A percentile compares a stretch with the other conserved stretches of the same genome.
These are phyloP conservation scores for Chrysotoxum bicinctum DNA, from an alignment of 2,888 invertebrate genomes.

Conservation along the genomic window DNA sequence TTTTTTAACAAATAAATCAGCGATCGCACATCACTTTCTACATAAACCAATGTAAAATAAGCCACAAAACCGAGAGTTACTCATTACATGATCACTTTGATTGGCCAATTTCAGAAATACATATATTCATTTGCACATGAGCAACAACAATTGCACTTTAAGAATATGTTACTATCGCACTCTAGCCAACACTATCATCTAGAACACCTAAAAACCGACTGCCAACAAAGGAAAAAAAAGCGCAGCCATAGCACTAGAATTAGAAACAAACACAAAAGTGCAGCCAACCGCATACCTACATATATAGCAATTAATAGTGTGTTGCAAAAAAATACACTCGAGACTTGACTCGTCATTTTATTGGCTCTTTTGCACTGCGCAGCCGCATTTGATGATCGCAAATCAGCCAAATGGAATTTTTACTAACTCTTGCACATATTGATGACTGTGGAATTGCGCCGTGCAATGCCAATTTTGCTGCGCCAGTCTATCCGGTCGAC, in stretches of 20 bases:
- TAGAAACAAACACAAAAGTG: conserved; percentile 35
- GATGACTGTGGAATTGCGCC: conserved; percentile 48
- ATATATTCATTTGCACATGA: neutral
- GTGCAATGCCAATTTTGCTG: conserved; percentile 34
- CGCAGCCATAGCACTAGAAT: neutral
- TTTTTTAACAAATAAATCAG: no score
- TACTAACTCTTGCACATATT: conserved; percentile 34
- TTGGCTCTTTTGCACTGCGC: conserved; percentile 53
- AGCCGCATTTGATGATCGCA: conserved; percentile 16
- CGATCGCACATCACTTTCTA: neutral
- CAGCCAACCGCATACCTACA: conserved; percentile 52
- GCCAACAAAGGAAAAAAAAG: neutral
- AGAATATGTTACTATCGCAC: neutral
- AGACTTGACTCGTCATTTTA: conserved; percentile 36
- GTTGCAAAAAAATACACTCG: conserved; percentile 47
- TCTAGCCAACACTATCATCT: neutral
- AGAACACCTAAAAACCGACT: conserved; percentile 4
- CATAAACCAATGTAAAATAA: neutral
- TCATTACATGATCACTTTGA: neutral
- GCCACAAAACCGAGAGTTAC: no score
- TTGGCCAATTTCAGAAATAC: neutral
- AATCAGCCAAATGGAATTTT: conserved; percentile 40
- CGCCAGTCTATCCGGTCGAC: conserved; percentile 48
- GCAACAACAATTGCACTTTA: neutral
- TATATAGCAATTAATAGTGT: neutral